Conservation (phyloP, 2,797 vertebrate species). For the Leptodactylus fallax region DNA sequence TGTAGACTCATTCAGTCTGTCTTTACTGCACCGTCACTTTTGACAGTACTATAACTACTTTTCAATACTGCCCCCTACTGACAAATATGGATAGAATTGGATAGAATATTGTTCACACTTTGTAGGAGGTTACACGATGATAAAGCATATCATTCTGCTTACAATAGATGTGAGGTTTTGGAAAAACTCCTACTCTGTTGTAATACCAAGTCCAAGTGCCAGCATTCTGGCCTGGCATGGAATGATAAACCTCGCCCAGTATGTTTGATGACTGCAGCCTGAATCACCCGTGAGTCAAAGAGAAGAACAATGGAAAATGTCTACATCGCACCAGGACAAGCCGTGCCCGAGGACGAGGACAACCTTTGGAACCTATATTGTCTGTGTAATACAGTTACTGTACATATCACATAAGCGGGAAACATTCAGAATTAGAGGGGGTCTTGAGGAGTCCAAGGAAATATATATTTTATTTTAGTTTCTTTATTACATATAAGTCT, state of each 20-base stretch:
- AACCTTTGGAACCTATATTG: not conserved
- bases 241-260: conserved; percentile 1
- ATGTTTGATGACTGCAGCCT: not conserved
- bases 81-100: not conserved
- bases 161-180: conserved; percentile 1
- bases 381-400: not conserved
- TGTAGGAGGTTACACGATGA: not conserved
- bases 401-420: not conserved
- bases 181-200: not conserved
- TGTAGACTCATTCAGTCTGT: not conserved
- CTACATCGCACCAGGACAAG: not conserved
- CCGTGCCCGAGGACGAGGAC: not conserved
- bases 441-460: too few species aligned
- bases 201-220: not conserved
- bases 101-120: not conserved
- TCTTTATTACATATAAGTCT: too few species aligned
- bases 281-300: conserved; percentile 34
- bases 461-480: too few species aligned
- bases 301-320: not conserved
- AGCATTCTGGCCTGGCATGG: not conserved
- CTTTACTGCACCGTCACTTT: too few species aligned
- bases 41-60: not conserved
- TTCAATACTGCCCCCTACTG: conserved; percentile 16
- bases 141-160: not conserved
- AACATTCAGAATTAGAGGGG: not conserved